Percentiles rank a stretch among this genome's conserved stretches.
phyloP scores from a whole-genome alignment of 1,140 invertebrate species.

The Drosophila subpulchrella region DNA sequence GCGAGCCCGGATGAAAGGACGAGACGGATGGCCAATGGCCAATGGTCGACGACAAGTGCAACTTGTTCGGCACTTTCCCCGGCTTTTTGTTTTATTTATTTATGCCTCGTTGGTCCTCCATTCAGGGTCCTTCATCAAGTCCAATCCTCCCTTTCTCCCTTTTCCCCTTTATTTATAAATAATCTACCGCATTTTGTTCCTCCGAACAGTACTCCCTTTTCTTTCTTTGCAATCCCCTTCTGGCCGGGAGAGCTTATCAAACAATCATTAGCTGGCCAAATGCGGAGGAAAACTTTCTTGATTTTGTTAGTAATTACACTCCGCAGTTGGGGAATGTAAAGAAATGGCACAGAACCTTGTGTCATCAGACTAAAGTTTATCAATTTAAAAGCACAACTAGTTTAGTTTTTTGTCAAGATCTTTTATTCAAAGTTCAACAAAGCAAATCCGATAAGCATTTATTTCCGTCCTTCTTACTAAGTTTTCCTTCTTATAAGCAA shows the following conservation, averaged over 20 bases:
- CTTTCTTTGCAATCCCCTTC: neutral
- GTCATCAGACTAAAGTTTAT: constrained; percentile 32
- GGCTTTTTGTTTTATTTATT: constrained; percentile 60
- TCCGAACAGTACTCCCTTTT: constrained; percentile 10
- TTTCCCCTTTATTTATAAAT: constrained; percentile 36
- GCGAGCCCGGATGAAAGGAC: constrained; percentile 16
- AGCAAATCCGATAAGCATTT: neutral
- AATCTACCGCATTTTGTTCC: constrained; percentile 17
- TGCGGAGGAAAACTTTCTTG: constrained; percentile 57
- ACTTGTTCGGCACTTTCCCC: constrained; percentile 59
- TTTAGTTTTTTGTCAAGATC: constrained; percentile 9
- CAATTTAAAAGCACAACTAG: constrained; percentile 32
- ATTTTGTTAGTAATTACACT: constrained; percentile 49
- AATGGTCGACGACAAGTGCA: constrained; percentile 51
- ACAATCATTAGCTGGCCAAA: constrained; percentile 71
- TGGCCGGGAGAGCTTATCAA: constrained; percentile 51
- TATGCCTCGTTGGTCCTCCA: constrained; percentile 41
- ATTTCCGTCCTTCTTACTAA: too few species aligned
- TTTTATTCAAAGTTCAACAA: neutral
- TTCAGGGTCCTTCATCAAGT: constrained; percentile 25
- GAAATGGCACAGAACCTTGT: constrained; percentile 16
- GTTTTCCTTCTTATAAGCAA: too few species aligned
- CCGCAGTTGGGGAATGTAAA: neutral
- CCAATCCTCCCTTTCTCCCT: neutral
- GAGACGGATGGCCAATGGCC: constrained; percentile 37